Percentiles rank a stretch among this genome's conserved stretches.
phyloP scores from a whole-genome alignment of 2,888 invertebrate species.

The Drosophila picticornis region DNA sequence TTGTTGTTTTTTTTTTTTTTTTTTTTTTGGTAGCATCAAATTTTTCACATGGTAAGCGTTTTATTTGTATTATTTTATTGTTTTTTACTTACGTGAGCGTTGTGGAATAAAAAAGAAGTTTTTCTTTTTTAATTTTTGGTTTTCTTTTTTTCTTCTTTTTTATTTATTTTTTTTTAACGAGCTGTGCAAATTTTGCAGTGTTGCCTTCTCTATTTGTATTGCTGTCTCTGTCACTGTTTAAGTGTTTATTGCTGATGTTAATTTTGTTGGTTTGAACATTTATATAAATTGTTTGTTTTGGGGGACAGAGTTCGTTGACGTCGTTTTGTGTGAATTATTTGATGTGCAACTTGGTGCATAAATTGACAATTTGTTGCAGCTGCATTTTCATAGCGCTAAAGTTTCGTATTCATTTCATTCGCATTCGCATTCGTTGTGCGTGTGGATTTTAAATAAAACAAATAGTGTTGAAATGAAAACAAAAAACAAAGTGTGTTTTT shows the following conservation, averaged over 20 bases:
- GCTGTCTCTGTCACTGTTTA: slow-evolving; percentile 13
- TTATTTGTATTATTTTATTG: slow-evolving; percentile 1
- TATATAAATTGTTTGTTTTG: slow-evolving; percentile 14
- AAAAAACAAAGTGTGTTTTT: neutral
- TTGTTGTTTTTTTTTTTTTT: slow-evolving; percentile 8
- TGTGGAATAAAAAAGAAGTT: slow-evolving; percentile 5
- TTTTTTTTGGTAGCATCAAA: slow-evolving; percentile 67
- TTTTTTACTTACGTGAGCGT: slow-evolving; percentile 66
- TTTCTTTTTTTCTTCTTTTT: slow-evolving; percentile 9
- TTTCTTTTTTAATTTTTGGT: neutral
- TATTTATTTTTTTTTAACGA: slow-evolving; percentile 14
- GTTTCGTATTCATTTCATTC: slow-evolving; percentile 12
- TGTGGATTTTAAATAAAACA: slow-evolving; percentile 32
- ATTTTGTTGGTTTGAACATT: slow-evolving; percentile 6
- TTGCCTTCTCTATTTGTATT: slow-evolving; percentile 14
- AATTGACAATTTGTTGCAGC: slow-evolving; percentile 45
- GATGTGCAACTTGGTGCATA: slow-evolving; percentile 67
- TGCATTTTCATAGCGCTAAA: slow-evolving; percentile 63
- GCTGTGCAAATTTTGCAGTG: slow-evolving; percentile 31
- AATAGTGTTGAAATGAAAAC: slow-evolving; percentile 23
- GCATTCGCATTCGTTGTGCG: slow-evolving; percentile 3
- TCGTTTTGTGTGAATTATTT: slow-evolving; percentile 47
- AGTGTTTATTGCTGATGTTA: slow-evolving; percentile 7
- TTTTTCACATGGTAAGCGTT: slow-evolving; percentile 57
- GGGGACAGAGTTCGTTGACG: slow-evolving; percentile 62